Evolutionary conservation across 2,797 vertebrate species (phyloP).

Genomic region (Rousettus madagascariensis): DNA sequence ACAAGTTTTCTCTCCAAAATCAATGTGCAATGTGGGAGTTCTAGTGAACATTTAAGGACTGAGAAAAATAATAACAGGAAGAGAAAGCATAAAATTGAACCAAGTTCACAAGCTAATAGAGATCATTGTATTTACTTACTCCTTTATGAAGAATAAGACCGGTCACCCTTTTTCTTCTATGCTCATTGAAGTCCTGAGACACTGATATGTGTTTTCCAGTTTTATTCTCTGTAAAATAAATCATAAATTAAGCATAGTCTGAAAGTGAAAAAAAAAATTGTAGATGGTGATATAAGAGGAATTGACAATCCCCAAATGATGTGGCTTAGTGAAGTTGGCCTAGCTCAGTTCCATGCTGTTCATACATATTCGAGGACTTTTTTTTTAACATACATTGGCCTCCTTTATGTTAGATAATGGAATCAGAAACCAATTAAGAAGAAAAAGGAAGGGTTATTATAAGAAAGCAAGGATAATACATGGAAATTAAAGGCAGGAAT

Average conservation of each 20-base stretch:
- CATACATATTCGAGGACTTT: not conserved
- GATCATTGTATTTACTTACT: not conserved
- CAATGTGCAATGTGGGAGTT: not conserved
- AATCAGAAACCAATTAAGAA: not conserved
- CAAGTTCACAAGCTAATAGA: not conserved
- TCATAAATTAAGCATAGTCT: not conserved
- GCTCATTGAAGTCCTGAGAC: not conserved
- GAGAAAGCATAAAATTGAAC: not conserved
- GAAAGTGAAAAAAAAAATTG: not conserved
- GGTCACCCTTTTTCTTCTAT: not conserved
- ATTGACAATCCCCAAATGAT: not conserved
- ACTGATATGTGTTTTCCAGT: not conserved
- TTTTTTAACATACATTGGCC: not conserved
- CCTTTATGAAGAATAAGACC: constrained; percentile 6
- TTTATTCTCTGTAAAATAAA: not conserved
- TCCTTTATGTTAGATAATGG: not conserved
- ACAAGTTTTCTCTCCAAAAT: constrained; percentile 2
- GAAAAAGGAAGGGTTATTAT: not conserved
- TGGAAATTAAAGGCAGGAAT: not conserved
- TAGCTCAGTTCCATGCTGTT: not conserved
- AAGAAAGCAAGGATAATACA: not conserved
- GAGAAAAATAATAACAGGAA: not conserved
- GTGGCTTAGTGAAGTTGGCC: not conserved
- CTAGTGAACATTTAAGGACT: not conserved
- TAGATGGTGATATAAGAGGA: not conserved